These are phyloP conservation scores for Semotilus atromaculatus DNA, from an alignment of 2,797 vertebrate genomes.

Conservation along the genomic window DNA sequence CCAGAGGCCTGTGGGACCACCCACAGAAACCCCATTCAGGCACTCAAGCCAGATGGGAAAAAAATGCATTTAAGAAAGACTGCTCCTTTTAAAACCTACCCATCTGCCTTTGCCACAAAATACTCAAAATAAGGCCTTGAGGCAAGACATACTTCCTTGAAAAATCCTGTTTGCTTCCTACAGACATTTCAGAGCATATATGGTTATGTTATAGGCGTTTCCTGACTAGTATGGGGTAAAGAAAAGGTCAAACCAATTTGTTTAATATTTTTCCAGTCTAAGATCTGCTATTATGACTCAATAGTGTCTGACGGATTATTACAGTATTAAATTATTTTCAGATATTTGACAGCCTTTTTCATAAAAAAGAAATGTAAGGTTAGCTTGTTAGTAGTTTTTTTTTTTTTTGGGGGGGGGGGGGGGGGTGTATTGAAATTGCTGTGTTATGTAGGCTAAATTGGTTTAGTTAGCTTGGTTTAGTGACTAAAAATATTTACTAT, in stretches of 20 bases:
- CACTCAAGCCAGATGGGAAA: conserved; percentile 67
- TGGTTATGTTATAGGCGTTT: conserved; percentile 62
- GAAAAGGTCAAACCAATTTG: conserved; percentile 61
- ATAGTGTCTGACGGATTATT: conserved; percentile 67
- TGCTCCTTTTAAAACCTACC: conserved; percentile 41
- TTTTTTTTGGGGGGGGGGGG: too few relatives aligned
- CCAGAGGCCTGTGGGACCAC: conserved; percentile 68
- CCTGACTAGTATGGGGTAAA: conserved; percentile 61
- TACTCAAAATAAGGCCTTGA: conserved; percentile 66
- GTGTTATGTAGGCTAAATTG: background rate
- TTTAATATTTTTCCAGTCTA: conserved; percentile 53
- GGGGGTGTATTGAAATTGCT: background rate
- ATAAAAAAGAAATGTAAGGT: background rate
- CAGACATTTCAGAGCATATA: conserved; percentile 52
- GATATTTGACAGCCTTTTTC: background rate
- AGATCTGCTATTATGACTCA: conserved; percentile 67
- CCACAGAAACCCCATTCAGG: conserved; percentile 65
- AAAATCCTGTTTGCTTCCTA: conserved; percentile 60
- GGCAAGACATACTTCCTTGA: conserved; percentile 52
- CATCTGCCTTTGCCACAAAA: conserved; percentile 56
- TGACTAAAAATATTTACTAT: conserved; percentile 63
- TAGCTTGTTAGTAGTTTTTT: background rate
- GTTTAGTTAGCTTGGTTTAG: background rate
- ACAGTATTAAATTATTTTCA: conserved; percentile 35
- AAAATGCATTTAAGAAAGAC: conserved; percentile 47